These are phyloP conservation scores for Machimus atricapillus DNA, from an alignment of 2,888 invertebrate species.

Conservation along the genomic window DNA sequence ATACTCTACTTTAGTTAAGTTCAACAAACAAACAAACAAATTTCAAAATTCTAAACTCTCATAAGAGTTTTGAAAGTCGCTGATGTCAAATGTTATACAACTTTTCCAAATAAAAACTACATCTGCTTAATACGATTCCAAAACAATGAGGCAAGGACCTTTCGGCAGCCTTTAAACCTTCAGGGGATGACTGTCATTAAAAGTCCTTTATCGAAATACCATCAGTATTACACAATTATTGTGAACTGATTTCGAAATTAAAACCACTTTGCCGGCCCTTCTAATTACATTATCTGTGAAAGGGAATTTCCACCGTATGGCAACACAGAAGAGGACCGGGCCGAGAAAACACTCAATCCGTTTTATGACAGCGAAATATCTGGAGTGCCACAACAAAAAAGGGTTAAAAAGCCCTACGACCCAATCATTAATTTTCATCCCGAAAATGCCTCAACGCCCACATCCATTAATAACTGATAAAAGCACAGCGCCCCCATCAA, in stretches of 20 bases:
- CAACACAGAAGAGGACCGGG: background rate
- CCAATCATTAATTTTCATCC: slow-evolving; percentile 2
- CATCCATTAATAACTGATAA: slow-evolving; percentile 20
- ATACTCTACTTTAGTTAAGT: too few species aligned
- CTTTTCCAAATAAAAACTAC: too few species aligned
- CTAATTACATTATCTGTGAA: background rate
- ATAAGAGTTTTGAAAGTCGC: too few species aligned
- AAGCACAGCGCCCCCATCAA: background rate
- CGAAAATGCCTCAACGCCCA: background rate
- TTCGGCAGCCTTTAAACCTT: background rate
- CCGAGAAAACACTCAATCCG: background rate
- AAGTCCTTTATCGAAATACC: background rate
- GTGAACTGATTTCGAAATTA: background rate
- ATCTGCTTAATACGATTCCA: too few species aligned
- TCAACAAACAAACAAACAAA: too few species aligned
- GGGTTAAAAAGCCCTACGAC: background rate
- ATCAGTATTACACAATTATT: background rate
- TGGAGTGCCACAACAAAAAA: background rate
- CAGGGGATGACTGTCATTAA: background rate
- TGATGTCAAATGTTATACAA: too few species aligned
- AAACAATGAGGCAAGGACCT: too few species aligned
- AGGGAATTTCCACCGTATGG: background rate
- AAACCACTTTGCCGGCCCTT: background rate
- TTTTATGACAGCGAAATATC: background rate
- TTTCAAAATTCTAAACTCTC: too few species aligned